These are phyloP conservation scores for Manis javanica DNA, from an alignment of 2,797 vertebrate species.

Conservation along the genomic window DNA sequence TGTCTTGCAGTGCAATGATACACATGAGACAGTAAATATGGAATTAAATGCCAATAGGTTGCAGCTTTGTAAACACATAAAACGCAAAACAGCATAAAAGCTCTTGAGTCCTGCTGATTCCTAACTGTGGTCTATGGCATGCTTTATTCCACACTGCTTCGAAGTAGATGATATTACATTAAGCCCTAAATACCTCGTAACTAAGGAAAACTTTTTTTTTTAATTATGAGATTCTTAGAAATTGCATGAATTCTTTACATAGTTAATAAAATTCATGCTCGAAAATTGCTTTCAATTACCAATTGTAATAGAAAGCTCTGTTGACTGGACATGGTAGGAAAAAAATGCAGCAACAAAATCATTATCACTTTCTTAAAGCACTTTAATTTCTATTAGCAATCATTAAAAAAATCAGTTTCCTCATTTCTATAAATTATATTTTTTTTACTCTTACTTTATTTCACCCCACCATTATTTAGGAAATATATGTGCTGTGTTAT, in stretches of 20 bases:
- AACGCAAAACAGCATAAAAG: conserved; percentile 73
- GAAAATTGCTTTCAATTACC: neutral
- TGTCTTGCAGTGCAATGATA: conserved; percentile 75
- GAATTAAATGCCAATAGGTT: conserved; percentile 81
- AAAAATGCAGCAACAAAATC: neutral
- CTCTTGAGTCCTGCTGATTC: conserved; percentile 70
- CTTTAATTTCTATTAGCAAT: neutral
- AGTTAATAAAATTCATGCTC: neutral
- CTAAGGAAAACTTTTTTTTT: neutral
- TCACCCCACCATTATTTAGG: neutral
- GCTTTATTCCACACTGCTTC: conserved; percentile 53
- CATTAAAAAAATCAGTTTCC: neutral
- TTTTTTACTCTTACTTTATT: neutral
- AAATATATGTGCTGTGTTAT: neutral
- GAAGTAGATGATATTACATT: conserved; percentile 53
- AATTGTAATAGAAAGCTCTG: conserved; percentile 16
- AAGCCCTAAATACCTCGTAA: conserved; percentile 31
- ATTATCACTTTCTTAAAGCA: neutral
- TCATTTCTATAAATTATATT: neutral
- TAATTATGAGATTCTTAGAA: neutral
- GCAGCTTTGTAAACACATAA: conserved; percentile 81
- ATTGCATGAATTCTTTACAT: neutral
- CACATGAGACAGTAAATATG: conserved; percentile 75
- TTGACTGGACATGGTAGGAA: neutral
- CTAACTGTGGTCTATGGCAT: conserved; percentile 65